Evolutionary conservation across 2,888 invertebrate species (phyloP).

Genomic region (Nomada flava): DNA sequence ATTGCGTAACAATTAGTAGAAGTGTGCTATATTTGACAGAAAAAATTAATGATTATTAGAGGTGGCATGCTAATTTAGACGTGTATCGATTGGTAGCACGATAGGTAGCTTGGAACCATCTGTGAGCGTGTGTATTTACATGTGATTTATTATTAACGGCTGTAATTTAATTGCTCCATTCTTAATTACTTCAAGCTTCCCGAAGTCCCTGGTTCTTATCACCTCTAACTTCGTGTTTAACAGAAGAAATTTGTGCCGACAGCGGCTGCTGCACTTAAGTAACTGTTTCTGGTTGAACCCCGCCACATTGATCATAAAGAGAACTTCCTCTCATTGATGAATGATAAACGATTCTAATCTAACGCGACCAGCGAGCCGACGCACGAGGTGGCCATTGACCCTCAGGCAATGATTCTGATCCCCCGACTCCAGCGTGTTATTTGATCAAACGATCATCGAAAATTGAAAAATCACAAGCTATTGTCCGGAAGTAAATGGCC

Average conservation of each 20-base stretch:
- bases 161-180: no score
- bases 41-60: no score
- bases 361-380: slow-evolving; percentile 56
- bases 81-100: no score
- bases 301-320: slow-evolving; percentile 41
- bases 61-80: no score
- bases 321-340: slow-evolving; percentile 71
- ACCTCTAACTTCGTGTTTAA: background rate
- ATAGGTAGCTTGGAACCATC: no score
- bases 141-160: no score
- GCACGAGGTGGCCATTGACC: slow-evolving; percentile 66
- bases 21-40: no score
- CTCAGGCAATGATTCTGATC: slow-evolving; percentile 57
- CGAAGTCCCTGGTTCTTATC: no score
- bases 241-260: background rate
- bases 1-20: no score
- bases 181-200: no score
- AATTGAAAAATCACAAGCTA: slow-evolving; percentile 34
- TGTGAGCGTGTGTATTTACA: no score
- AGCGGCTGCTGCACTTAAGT: background rate
- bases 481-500: slow-evolving; percentile 1
- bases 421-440: slow-evolving; percentile 41
- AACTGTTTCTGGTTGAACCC: slow-evolving; percentile 4
- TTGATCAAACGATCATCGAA: slow-evolving; percentile 44
- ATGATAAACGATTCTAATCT: slow-evolving; percentile 71